Evolutionary conservation across 2,797 vertebrate species (phyloP).

Genomic region (Carduelis carduelis): DNA sequence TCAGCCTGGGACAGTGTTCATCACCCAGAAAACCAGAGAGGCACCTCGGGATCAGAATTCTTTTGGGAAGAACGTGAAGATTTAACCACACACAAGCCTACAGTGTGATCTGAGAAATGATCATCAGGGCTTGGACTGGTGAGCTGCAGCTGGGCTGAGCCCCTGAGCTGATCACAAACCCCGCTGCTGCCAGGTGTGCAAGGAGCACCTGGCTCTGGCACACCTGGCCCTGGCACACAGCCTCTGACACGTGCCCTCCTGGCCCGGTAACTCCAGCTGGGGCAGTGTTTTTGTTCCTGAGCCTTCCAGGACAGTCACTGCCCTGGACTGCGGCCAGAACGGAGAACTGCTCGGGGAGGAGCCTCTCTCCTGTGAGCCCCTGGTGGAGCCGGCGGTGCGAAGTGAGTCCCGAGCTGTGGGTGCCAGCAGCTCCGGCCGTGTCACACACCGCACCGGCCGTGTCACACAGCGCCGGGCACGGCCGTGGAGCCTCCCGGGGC

Average conservation of each 20-base stretch:
- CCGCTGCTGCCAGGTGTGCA: not conserved
- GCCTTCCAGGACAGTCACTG: too few relatives aligned
- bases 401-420: too few relatives aligned
- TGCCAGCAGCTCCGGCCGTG: too few relatives aligned
- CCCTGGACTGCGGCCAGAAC: too few relatives aligned
- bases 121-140: not conserved
- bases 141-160: not conserved
- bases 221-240: not conserved
- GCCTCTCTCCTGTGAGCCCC: too few relatives aligned
- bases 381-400: too few relatives aligned
- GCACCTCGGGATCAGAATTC: not conserved
- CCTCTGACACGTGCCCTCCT: accelerated
- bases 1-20: not conserved
- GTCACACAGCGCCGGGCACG: too few relatives aligned
- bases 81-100: not conserved
- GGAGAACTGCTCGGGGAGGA: too few relatives aligned
- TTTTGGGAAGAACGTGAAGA: not conserved
- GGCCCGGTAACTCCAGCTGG: not conserved
- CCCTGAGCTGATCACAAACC: not conserved
- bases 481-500: not conserved
- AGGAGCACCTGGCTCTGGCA: not conserved
- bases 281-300: too few relatives aligned
- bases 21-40: accelerated
- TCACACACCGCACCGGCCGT: too few relatives aligned
- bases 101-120: not conserved